Base-by-base conservation (phyloP, 2,113 vertebrate species). In the Gorsachius goisagi region DNA sequence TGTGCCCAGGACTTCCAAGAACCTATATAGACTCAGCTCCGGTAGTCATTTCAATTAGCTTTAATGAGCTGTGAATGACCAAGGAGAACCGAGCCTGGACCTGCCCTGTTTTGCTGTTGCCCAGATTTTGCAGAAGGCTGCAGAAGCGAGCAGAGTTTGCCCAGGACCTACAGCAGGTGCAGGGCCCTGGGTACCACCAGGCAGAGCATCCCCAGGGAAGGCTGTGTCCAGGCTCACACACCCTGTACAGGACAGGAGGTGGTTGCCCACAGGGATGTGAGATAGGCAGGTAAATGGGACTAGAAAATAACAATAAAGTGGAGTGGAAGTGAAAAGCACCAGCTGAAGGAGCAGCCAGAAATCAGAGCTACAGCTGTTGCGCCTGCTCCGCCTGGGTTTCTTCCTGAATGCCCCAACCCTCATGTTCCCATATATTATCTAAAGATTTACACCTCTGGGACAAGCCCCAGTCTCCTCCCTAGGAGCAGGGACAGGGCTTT, bases 21-120 rank as follows among this genome's bases (percentile, higher is more conserved):
- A 75, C 76, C 37, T 87, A 85, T 72, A 68, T 19, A 95, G 69
- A 85, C 82, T 81, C 86, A 94, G 75, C 90, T 93, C 74, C 4
- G 6, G 84, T 87, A 91, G 89, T 96, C 78, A 79, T 90, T 92
- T 94, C 91, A 93, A 93, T 95, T 93, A 95, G 85, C 88, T 93
- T 93, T 96, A 94, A 96, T 88, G 93, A 97, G 80, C 82, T 85
- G 85, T 86, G 95, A 97, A 95, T 64, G 88, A 89, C 88, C 94
- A 67, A 92, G 82, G 85, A 95, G 93, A 96, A 93, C 83, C 1
- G 1, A 82, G 56, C 45, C 56, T 64, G 52, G 80, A 91, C 69
- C 87, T 73, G 95, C 81, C 78, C 80, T 64, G 50, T 74, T 81
- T 90, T 88, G 64, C 90, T 6, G 11, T 32, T 87, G 59, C 49